phyloP scores from a whole-genome alignment of 2,797 vertebrate genomes.

The Nothura maculosa region DNA sequence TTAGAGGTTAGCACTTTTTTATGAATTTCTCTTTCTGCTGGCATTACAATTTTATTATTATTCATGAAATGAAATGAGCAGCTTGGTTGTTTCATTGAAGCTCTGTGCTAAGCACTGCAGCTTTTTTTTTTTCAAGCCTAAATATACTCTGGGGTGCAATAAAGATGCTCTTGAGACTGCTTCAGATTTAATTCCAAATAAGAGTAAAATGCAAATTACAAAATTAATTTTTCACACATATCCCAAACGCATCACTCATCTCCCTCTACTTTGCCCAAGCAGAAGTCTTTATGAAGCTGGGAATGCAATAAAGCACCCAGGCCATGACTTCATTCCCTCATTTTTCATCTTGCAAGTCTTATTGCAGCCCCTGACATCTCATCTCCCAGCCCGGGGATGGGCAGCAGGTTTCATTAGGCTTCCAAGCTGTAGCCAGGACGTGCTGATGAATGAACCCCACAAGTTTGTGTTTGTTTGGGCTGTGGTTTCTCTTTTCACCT shows the following conservation, averaged over 20 bases:
- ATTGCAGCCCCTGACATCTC: background rate
- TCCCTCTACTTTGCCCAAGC: background rate
- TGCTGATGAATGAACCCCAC: background rate
- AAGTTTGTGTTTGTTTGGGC: background rate
- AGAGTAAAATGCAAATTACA: conserved; percentile 51
- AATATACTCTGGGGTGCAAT: conserved; percentile 38
- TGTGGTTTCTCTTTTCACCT: background rate
- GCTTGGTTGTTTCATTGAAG: conserved; percentile 30
- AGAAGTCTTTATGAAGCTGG: conserved; percentile 7
- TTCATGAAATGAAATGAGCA: conserved; percentile 51
- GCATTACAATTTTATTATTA: conserved; percentile 33
- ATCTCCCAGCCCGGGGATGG: background rate
- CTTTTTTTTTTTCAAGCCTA: conserved; percentile 60
- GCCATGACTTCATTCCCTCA: background rate
- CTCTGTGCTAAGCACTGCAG: conserved; percentile 19
- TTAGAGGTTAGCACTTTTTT: conserved; percentile 46
- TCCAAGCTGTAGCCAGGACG: background rate
- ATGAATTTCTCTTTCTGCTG: conserved; percentile 33
- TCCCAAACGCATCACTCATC: background rate
- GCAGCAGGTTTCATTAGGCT: background rate
- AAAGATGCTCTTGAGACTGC: conserved; percentile 55
- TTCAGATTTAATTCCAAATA: conserved; percentile 52
- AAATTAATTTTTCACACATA: conserved; percentile 43
- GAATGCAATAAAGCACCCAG: conserved; percentile 6
- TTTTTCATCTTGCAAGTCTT: background rate